These are phyloP conservation scores for Calonectris borealis DNA, from an alignment of 2,113 vertebrate species.

Conservation along the genomic window DNA sequence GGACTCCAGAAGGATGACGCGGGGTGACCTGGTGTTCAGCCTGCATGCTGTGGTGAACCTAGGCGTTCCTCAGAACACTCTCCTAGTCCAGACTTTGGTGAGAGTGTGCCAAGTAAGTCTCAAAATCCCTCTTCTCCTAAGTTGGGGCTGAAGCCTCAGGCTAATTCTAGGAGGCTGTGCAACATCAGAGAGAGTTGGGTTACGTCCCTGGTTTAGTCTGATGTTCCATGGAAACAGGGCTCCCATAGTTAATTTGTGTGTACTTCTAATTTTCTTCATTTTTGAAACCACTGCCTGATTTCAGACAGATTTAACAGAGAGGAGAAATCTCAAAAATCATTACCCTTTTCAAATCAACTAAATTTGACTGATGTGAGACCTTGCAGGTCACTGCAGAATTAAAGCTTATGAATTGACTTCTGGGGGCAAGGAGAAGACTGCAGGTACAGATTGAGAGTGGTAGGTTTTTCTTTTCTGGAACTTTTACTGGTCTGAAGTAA, in stretches of 20 bases:
- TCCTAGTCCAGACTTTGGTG: slow-evolving; percentile 85
- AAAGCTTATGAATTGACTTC: not conserved
- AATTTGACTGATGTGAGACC: not conserved
- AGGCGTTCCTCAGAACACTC: slow-evolving; percentile 81
- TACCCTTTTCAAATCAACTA: not conserved
- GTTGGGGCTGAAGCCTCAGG: accelerated
- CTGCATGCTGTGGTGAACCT: slow-evolving; percentile 81
- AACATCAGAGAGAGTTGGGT: not conserved
- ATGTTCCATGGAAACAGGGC: not conserved
- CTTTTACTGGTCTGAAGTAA: not conserved
- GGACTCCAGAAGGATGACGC: slow-evolving; percentile 48
- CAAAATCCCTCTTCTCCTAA: not conserved
- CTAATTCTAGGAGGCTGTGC: not conserved
- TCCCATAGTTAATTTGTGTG: not conserved
- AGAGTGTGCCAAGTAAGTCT: slow-evolving; percentile 83
- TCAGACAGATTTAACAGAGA: not conserved
- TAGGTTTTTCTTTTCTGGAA: not conserved
- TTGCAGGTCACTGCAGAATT: not conserved
- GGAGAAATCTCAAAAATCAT: not conserved
- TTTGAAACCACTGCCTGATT: not conserved
- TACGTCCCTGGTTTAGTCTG: not conserved
- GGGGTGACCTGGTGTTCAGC: slow-evolving; percentile 70
- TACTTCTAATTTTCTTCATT: not conserved
- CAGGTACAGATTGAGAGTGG: not conserved
- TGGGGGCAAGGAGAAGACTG: not conserved